Percentiles rank a stretch among this genome's conserved stretches.
Evolutionary conservation across 2,888 invertebrate genomes (phyloP).

Genomic region (Drosophila eohydei): DNA sequence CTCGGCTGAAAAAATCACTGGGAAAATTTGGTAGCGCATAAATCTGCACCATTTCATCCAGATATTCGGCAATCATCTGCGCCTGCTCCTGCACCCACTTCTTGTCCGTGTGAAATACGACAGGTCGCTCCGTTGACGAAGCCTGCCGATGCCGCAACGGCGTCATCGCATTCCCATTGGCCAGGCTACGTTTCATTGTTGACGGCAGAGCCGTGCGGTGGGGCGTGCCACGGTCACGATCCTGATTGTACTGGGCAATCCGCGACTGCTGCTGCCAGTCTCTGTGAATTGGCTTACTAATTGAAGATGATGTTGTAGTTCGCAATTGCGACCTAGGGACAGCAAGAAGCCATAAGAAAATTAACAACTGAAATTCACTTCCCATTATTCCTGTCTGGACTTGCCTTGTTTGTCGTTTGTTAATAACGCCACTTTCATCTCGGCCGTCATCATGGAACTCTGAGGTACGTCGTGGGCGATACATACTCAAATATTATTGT

Average conservation of each 20-base stretch:
- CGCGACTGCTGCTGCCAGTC: slow-evolving; percentile 31
- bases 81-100: slow-evolving; percentile 81
- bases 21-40: slow-evolving; percentile 59
- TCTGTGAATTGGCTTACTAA: slow-evolving; percentile 16
- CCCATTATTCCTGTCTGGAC: not conserved
- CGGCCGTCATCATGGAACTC: slow-evolving; percentile 76
- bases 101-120: slow-evolving; percentile 78
- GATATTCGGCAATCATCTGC: slow-evolving; percentile 75
- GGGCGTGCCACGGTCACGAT: slow-evolving; percentile 36
- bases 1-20: slow-evolving; percentile 68
- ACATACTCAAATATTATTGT: slow-evolving; percentile 52
- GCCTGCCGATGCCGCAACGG: slow-evolving; percentile 52
- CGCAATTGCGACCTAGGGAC: slow-evolving; percentile 35
- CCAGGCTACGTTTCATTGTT: slow-evolving; percentile 21
- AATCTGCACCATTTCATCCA: slow-evolving; percentile 51
- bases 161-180: slow-evolving; percentile 26
- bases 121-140: slow-evolving; percentile 71
- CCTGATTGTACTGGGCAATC: slow-evolving; percentile 7
- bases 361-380: not conserved
- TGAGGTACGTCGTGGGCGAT: slow-evolving; percentile 79
- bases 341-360: not conserved
- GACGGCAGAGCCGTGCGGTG: slow-evolving; percentile 12
- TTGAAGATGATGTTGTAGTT: slow-evolving; percentile 10
- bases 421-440: slow-evolving; percentile 48
- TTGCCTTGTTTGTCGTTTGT: slow-evolving; percentile 70